Evolutionary conservation across 2,113 vertebrate species (phyloP).

Genomic region (Marcusenius ussheri): DNA sequence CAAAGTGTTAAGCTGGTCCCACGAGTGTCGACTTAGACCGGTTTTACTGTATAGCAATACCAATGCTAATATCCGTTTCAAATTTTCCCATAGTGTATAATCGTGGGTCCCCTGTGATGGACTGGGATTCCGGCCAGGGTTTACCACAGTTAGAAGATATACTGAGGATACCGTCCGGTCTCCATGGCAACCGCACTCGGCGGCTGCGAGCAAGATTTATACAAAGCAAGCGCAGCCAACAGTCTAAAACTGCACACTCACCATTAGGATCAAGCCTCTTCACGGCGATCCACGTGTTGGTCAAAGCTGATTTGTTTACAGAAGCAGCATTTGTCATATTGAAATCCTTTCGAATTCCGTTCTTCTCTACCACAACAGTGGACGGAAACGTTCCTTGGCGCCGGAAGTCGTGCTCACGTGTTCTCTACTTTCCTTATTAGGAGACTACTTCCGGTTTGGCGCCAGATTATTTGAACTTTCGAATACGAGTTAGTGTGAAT

Average conservation of each 20-base stretch:
- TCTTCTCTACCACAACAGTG: background rate
- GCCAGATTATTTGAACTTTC: background rate
- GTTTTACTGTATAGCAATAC: too few species aligned
- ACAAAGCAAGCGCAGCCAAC: background rate
- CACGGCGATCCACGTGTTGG: constrained; percentile 3
- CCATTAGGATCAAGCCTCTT: constrained; percentile 18
- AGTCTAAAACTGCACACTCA: background rate
- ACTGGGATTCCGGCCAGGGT: background rate
- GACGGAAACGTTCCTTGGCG: background rate
- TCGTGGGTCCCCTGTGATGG: background rate
- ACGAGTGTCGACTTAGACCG: too few species aligned
- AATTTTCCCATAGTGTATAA: background rate
- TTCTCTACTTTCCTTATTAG: background rate
- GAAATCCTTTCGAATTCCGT: background rate
- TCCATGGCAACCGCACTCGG: background rate
- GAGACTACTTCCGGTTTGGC: background rate
- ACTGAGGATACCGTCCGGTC: background rate
- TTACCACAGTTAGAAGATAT: background rate
- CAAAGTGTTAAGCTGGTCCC: too few species aligned
- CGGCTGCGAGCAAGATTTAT: background rate
- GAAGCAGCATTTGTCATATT: background rate
- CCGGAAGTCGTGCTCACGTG: background rate
- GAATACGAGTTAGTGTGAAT: background rate
- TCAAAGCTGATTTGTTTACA: background rate
- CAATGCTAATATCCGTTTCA: background rate